Evolutionary conservation across 2,888 invertebrate genomes (phyloP).

Genomic region (Chymomyza amoena): DNA sequence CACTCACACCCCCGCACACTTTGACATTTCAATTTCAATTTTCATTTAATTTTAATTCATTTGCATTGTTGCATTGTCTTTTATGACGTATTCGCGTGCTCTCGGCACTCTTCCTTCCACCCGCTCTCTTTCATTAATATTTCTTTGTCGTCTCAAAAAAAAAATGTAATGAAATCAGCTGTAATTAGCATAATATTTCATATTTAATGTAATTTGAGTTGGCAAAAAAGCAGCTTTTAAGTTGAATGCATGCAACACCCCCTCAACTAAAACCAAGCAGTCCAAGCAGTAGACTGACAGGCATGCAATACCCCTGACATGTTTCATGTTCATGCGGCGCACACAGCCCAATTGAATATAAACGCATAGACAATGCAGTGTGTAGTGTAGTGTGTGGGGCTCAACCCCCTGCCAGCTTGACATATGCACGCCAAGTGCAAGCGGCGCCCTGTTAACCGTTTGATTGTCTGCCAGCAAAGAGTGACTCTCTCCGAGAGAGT

Average conservation of each 20-base stretch:
- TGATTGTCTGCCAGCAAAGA: conserved; percentile 38
- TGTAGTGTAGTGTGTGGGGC: too few relatives aligned
- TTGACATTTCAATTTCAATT: conserved; percentile 52
- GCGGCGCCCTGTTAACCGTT: conserved; percentile 24
- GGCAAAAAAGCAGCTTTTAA: conserved; percentile 38
- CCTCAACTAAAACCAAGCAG: background rate
- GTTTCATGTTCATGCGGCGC: background rate
- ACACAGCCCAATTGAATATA: background rate
- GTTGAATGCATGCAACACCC: background rate
- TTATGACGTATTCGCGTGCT: conserved; percentile 36
- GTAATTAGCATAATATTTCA: conserved; percentile 73
- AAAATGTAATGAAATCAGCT: conserved; percentile 63
- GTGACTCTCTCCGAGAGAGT: background rate
- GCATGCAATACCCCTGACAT: conserved; percentile 54
- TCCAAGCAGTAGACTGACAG: conserved; percentile 56
- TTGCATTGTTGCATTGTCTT: conserved; percentile 64
- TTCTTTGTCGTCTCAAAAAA: conserved; percentile 23
- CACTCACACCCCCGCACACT: background rate
- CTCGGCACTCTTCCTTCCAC: background rate
- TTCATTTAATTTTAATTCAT: conserved; percentile 70
- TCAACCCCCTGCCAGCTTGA: conserved; percentile 35
- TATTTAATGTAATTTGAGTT: conserved; percentile 73
- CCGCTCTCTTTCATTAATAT: background rate
- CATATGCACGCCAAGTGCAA: conserved; percentile 66
- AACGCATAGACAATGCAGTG: conserved; percentile 1